Percentiles rank a stretch among this genome's conserved stretches.
phyloP scores from a whole-genome alignment of 2,888 invertebrate species.

The Antitype chi region DNA sequence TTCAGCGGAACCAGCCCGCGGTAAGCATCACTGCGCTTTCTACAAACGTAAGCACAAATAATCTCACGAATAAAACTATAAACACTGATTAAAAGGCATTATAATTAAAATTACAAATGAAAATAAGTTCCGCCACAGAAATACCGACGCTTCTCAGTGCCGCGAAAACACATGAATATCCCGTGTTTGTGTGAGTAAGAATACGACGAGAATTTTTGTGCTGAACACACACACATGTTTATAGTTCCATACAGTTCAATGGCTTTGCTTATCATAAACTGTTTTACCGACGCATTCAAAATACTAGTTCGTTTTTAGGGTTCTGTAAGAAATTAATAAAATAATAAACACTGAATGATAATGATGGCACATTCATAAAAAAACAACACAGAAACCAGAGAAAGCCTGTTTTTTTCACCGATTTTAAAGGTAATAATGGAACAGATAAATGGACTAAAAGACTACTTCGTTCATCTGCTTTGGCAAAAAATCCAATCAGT shows the following conservation, averaged over 20 bases:
- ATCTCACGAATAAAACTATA: conserved; percentile 68
- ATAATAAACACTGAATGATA: neutral
- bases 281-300: conserved; percentile 71
- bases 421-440: neutral
- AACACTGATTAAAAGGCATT: conserved; percentile 63
- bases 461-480: neutral
- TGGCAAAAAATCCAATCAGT: neutral
- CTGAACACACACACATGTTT: conserved; percentile 56
- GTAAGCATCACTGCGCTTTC: conserved; percentile 58
- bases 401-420: too few relatives aligned
- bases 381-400: neutral
- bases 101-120: conserved; percentile 73
- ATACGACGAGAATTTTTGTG: conserved; percentile 56
- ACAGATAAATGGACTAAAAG: neutral
- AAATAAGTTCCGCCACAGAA: conserved; percentile 81
- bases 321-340: conserved; percentile 17
- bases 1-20: conserved; percentile 58
- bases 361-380: neutral
- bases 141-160: conserved; percentile 76
- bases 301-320: conserved; percentile 62
- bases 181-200: conserved; percentile 68
- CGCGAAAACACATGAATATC: conserved; percentile 83
- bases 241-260: conserved; percentile 65
- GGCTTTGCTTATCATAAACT: conserved; percentile 67
- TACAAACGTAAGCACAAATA: conserved; percentile 62